These are phyloP conservation scores for Todus mexicanus DNA, from an alignment of 2,797 vertebrate genomes.

Conservation along the genomic window DNA sequence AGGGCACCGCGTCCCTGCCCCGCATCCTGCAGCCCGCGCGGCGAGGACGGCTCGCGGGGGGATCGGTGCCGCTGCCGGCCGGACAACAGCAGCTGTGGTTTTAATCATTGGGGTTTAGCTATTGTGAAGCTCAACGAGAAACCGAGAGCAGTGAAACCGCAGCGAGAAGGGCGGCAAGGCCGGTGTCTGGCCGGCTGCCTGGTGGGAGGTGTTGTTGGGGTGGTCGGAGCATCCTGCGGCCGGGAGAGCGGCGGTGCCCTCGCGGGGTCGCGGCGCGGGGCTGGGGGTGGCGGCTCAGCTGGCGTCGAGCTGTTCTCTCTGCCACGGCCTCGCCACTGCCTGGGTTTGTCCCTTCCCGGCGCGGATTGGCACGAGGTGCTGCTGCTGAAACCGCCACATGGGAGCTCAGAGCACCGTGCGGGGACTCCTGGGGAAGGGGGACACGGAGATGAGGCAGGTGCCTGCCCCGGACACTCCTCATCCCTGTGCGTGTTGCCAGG, in stretches of 20 bases:
- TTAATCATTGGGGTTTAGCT: not conserved
- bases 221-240: rapidly evolving
- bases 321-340: rapidly evolving
- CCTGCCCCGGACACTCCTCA: not conserved
- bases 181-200: not conserved
- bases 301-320: not conserved
- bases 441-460: rapidly evolving
- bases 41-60: not conserved
- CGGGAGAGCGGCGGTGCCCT: rapidly evolving
- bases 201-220: not conserved
- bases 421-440: rapidly evolving
- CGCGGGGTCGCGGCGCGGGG: rapidly evolving
- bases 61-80: not conserved
- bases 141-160: not conserved
- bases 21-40: not conserved
- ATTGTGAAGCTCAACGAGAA: not conserved
- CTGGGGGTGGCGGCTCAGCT: not conserved
- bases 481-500: not conserved
- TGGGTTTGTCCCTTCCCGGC: not conserved
- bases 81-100: not conserved
- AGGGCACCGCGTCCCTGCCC: rapidly evolving
- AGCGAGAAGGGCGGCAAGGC: not conserved
- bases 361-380: rapidly evolving
- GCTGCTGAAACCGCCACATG: rapidly evolving
- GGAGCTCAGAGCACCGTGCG: rapidly evolving